Base-by-base conservation (phyloP, 1,140 invertebrate genomes). In the Apis cerana region DNA sequence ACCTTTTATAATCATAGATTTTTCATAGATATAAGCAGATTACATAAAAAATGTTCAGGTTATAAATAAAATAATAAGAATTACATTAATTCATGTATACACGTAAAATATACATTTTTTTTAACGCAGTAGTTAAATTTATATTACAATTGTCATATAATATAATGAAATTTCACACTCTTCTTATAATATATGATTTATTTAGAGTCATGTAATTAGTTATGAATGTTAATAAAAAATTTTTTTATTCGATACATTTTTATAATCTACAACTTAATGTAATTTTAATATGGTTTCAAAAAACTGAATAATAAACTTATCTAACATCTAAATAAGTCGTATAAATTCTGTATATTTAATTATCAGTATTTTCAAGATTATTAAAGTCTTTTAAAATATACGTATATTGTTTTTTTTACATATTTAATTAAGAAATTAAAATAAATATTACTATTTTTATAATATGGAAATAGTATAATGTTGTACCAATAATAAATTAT, bases 401-500 rank as follows among this genome's bases (percentile, higher is more conserved):
- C 10, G 65, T 48, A 1, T 61, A 75, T 23, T 54, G 56, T 65
- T 43, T 9, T 8, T 56, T 43, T 48, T 43, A 8, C 5, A 58
- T 5, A 54, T 80, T 72, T 43, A 17, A 50, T 72, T 15, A 13
- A 1, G 23, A 56, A 56, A 65, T 17, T 61, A 43, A 72, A 80
- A 13, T 33, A 15, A 62, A 52, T 48, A 23, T 62, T 17, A 23
- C 21, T n/a, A 61, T 43, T 48, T 43, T 65, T 17, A 65, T 74
- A 74, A 56, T 75, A 10, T 17, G 33, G 2, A 67, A 74, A 54
- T 21, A n/a, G 27, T 64, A 81, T n/a, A 59, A 68, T 59, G 75
- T 23, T 59, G 75, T 23, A 52, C 27, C 48, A 12, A 50, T 13
- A 68, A 76, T 75, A 75, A 75, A 81, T 80, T 67, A 58, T 4